These are phyloP conservation scores for Columba livia DNA, from an alignment of 2,113 vertebrate genomes.

Conservation along the genomic window DNA sequence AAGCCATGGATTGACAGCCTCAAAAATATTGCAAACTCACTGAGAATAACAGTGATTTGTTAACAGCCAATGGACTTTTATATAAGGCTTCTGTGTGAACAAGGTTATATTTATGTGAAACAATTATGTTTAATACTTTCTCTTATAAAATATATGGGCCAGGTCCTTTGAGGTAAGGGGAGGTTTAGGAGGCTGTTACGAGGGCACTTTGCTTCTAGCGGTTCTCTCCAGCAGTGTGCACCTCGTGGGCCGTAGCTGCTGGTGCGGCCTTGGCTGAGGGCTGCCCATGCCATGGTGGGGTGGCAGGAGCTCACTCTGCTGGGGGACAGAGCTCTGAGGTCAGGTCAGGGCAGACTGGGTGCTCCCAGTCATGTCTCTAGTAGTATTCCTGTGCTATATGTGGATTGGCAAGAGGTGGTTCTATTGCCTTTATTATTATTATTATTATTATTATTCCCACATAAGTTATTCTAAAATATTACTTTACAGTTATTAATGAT, in stretches of 20 bases:
- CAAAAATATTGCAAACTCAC: neutral
- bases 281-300: rapidly evolving
- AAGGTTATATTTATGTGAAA: neutral
- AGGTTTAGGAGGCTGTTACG: neutral
- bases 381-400: neutral
- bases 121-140: neutral
- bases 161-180: neutral
- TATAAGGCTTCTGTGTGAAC: neutral
- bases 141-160: neutral
- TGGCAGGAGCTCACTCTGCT: neutral
- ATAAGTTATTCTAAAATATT: neutral
- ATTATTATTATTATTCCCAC: neutral
- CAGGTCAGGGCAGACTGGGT: neutral
- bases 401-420: neutral
- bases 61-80: neutral
- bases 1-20: neutral
- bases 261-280: neutral
- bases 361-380: neutral
- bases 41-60: neutral
- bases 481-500: neutral
- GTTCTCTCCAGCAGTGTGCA: neutral
- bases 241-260: neutral
- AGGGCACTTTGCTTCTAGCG: neutral
- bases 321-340: neutral
- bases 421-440: neutral